phyloP scores from a whole-genome alignment of 1,140 invertebrate species.

The Calephelis virginiensis region DNA sequence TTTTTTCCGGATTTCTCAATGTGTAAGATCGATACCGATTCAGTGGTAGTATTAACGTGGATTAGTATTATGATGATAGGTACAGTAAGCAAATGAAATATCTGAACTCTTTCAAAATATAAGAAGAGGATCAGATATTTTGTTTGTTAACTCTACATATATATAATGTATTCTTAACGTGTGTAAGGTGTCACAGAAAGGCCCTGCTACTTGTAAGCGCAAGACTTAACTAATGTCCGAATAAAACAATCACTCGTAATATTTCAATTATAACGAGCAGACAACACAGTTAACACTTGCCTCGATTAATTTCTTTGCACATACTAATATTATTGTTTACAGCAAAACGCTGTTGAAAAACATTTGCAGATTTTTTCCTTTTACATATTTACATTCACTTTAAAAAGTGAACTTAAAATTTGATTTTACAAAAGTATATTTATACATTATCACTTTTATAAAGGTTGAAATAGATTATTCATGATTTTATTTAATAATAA shows the following conservation, averaged over 20 bases:
- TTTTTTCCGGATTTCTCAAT: too few relatives aligned
- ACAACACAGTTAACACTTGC: background rate
- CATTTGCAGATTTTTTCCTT: background rate
- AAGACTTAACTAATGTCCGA: background rate
- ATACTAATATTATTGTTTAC: background rate
- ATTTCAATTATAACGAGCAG: background rate
- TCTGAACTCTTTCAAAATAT: too few relatives aligned
- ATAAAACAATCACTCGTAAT: background rate
- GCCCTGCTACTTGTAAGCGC: too few relatives aligned
- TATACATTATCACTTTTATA: background rate
- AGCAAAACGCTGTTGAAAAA: background rate
- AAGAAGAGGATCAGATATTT: too few relatives aligned
- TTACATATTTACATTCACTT: background rate
- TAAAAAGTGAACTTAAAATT: background rate
- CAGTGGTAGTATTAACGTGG: too few relatives aligned
- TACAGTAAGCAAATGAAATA: too few relatives aligned
- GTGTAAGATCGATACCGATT: too few relatives aligned
- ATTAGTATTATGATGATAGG: too few relatives aligned
- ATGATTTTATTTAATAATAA: background rate
- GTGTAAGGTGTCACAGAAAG: too few relatives aligned
- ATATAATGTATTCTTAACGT: too few relatives aligned
- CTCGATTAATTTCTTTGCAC: background rate
- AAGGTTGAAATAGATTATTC: background rate
- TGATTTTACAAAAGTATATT: background rate
- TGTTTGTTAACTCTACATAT: too few relatives aligned